Conservation (phyloP, 2,113 vertebrate genomes). For the Aldabrachelys gigantea region DNA sequence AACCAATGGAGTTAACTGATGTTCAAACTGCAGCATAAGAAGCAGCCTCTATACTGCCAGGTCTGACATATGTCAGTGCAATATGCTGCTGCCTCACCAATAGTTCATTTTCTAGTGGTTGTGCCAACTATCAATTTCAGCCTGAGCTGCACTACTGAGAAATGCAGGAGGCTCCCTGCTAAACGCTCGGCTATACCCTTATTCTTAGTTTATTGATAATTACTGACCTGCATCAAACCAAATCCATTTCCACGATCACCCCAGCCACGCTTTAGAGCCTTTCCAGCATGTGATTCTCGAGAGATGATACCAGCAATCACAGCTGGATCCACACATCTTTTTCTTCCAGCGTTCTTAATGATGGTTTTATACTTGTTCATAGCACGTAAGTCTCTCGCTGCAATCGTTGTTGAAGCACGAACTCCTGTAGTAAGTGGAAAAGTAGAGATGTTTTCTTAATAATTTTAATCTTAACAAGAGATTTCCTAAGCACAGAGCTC, state of each 20-base stretch:
- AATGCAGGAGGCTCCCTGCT: background rate
- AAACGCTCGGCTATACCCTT: background rate
- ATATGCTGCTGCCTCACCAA: background rate
- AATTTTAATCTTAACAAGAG: background rate
- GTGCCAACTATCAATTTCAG: background rate
- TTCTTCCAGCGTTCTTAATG: constrained; percentile 71
- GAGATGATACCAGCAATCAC: constrained; percentile 82
- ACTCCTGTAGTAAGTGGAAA: constrained; percentile 60
- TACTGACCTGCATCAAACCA: constrained; percentile 84
- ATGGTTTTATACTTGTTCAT: constrained; percentile 71
- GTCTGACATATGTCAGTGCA: background rate
- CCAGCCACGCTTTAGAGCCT: constrained; percentile 66
- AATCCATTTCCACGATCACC: constrained; percentile 76
- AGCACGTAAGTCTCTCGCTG: constrained; percentile 68
- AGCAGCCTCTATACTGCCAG: background rate
- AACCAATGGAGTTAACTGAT: background rate
- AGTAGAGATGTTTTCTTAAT: background rate
- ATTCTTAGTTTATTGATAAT: background rate
- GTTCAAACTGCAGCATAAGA: background rate
- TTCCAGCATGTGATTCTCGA: constrained; percentile 78
- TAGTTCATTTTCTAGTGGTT: background rate
- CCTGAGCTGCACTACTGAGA: background rate
- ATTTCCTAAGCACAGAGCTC: background rate
- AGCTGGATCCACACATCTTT: constrained; percentile 74
- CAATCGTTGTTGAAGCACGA: constrained; percentile 75